A percentile compares a stretch with the other conserved stretches of the same genome.
phyloP scores from a whole-genome alignment of 2,113 vertebrate species.

The Zosterops japonicus region DNA sequence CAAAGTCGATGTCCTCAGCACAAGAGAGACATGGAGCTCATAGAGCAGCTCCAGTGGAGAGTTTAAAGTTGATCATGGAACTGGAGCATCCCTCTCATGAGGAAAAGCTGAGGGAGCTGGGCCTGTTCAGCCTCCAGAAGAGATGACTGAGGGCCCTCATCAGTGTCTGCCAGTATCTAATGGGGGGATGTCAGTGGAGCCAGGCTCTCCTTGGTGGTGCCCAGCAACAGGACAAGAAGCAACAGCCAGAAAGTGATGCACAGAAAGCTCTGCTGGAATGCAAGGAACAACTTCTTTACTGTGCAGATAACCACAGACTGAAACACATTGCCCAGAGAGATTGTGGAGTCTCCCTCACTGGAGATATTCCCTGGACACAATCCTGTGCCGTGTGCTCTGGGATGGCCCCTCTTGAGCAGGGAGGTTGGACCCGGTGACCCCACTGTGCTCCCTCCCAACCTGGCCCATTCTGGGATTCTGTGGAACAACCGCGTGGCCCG shows the following conservation, averaged over 20 bases:
- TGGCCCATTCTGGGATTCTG: not conserved
- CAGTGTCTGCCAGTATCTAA: not conserved
- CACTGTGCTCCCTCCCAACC: not conserved
- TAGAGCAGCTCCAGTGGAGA: not conserved
- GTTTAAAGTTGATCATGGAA: not conserved
- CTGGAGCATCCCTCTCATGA: not conserved
- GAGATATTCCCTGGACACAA: not conserved
- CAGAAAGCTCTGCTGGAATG: not conserved
- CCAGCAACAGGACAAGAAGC: not conserved
- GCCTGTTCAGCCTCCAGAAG: not conserved
- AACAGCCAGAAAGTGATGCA: not conserved
- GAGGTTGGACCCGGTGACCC: fast-evolving
- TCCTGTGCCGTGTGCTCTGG: too few relatives aligned
- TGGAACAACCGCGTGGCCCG: fast-evolving
- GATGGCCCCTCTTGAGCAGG: not conserved
- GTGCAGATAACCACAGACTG: fast-evolving
- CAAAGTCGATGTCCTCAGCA: not conserved
- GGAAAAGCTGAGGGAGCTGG: not conserved
- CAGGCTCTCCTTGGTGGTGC: not conserved
- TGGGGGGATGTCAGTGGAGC: not conserved
- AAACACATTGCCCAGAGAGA: not conserved
- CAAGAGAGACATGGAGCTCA: not conserved
- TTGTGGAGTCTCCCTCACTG: not conserved
- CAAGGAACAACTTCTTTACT: not conserved
- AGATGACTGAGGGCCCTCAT: not conserved